Evolutionary conservation across 2,888 invertebrate genomes (phyloP).

Genomic region (Andrena marginata): DNA sequence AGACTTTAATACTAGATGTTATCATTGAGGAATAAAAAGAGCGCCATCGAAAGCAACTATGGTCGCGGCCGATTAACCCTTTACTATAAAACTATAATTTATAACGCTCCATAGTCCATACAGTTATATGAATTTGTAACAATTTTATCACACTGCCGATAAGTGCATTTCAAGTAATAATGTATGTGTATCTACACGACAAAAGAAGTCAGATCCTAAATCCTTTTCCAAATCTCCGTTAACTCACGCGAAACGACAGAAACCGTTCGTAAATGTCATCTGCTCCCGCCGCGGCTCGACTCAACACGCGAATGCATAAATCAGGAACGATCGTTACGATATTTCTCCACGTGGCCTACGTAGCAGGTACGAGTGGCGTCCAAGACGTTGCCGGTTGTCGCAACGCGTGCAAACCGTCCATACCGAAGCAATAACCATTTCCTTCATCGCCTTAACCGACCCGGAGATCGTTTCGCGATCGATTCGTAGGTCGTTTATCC

Average conservation of each 20-base stretch:
- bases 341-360: background rate
- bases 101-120: background rate
- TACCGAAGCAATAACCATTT: slow-evolving; percentile 50
- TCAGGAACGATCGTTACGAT: slow-evolving; percentile 30
- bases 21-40: background rate
- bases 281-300: background rate
- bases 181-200: background rate
- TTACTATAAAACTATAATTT: too few species aligned
- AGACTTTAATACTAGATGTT: background rate
- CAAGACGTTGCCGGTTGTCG: background rate
- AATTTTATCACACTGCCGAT: too few species aligned
- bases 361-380: background rate
- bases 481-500: slow-evolving; percentile 39
- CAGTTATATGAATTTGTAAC: background rate
- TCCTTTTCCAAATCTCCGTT: background rate
- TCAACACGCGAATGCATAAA: slow-evolving; percentile 23
- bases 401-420: slow-evolving; percentile 35
- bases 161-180: too few species aligned
- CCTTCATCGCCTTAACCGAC: slow-evolving; percentile 42
- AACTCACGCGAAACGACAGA: background rate
- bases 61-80: background rate
- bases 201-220: slow-evolving; percentile 3
- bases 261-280: slow-evolving; percentile 8
- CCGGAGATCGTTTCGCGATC: slow-evolving; percentile 48
- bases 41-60: background rate